Evolutionary conservation across 92 coral and sea anemone species (phyloP), one percentile per base, ranked within the genome.

Genomic region (Montipora capitata): DNA sequence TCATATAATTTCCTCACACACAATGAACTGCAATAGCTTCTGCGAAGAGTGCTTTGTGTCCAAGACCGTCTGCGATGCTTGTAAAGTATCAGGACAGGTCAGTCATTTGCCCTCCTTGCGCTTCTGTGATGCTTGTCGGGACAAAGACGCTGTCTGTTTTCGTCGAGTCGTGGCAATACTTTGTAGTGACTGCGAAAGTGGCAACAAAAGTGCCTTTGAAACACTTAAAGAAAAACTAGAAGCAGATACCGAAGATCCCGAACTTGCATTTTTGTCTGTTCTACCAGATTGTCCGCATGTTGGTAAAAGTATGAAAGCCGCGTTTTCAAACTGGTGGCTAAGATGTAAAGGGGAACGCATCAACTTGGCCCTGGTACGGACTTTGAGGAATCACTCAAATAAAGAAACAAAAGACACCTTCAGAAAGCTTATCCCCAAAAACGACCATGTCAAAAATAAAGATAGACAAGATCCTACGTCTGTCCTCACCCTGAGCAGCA

Each of bases 281-380:
- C 16, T 57, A 57, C 94, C 94, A 0, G 94, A 86, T 54, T 86
- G 94, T 51, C 91, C 88, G 13, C 94, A 79, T 72, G 88, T 91
- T 51, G 91, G 94, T 14, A 91, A 91, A 54, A 80, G 91, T 54
- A 74, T 80, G 72, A 91, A 91, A 38, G 91, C 91, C 5, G 87
- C 77, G 1, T 90, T 91, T 49, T 0, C 88, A 16, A 91, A 91
- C 65, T 91, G 91, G 94, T 91, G 85, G 52, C 51, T 75, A 11
- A 57, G 68, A 78, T 78, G 65, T 56, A 41, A 71, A 65, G 27
- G 43, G 2, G 79, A 77, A 65, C 69, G 85, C 2, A 57, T 66
- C 15, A 86, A 69, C 72, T 57, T 89, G 77, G 89, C 75, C 6
- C 15, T 84, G 48, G 14, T 78, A n/a, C 15, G 85, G 48, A 89